Base-by-base conservation (phyloP, 2,113 vertebrate species). In the Odontesthes bonariensis region DNA sequence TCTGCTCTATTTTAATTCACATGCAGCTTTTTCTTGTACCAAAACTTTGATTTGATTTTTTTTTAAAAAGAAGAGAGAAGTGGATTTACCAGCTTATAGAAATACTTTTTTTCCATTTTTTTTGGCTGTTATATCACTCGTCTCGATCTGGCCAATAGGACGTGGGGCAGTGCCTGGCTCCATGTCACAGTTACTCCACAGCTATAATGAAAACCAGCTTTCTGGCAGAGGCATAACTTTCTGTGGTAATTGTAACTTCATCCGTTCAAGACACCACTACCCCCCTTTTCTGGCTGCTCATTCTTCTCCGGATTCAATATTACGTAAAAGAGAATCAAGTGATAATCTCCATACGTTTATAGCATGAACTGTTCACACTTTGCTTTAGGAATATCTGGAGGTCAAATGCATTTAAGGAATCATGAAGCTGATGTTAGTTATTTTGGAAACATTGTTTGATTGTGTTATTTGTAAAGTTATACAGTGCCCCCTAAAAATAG, bases 191-290 rank as follows among this genome's bases (percentile, higher is more conserved):
- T 78, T n/a, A 7, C 19, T 54, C 20, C 23, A 6, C 4, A 10
- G 17, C 35, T 72, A 11, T 89, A 91, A 93, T 89, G 67, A 63
- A 64, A 92, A 83, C 70, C 94, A 94, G 86, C 62, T 84, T 77
- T 66, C 11, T 27, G n/a, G 57, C 20, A 17, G 38, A 69, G 57
- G 20, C 2, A 0, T 3, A 53, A 3, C 58, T 17, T 5, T 35
- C 55, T 40, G 35, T 49, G 40, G 17, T 59, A 60, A 49, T 11
- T 57, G 32, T 35, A 16, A 0, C 23, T 9, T 56, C 31, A 1
- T 27, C 62, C 40, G n/a, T 16, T 35, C 23, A 19, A 6, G 6
- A 17, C 27, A n/a, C 10, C 27, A 8, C 35, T 6, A 8, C 35
- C 10, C 35, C 35, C 35, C 35, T 5, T 35, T 42, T 32, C 49